Conservation (phyloP, 2,797 vertebrate genomes). For the Zenarchopterus dispar region DNA sequence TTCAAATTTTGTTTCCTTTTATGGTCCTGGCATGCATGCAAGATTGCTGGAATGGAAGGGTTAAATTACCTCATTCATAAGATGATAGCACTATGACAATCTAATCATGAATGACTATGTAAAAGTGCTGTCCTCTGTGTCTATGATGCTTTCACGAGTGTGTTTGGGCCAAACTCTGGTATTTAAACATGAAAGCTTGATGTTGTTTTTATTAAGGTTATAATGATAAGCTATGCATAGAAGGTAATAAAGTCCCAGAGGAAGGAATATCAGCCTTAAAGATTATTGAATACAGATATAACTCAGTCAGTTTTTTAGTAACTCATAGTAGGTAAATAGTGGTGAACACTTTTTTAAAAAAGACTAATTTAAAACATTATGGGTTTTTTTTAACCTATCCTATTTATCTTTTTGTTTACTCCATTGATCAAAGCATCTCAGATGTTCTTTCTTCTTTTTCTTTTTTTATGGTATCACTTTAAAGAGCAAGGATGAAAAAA, state of each 20-base stretch:
- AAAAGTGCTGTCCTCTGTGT: too few relatives aligned
- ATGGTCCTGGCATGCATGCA: too few relatives aligned
- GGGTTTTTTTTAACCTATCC: too few relatives aligned
- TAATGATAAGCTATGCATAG: neutral
- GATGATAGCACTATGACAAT: conserved; percentile 1
- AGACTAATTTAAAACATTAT: too few relatives aligned
- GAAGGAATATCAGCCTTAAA: conserved; percentile 14
- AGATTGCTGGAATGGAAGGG: neutral
- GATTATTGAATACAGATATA: conserved; percentile 12
- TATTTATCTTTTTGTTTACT: neutral
- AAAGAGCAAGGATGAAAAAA: conserved; percentile 48
- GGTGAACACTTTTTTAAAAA: too few relatives aligned
- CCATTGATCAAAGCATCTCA: neutral
- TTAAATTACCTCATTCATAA: conserved; percentile 49
- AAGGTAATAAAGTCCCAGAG: neutral
- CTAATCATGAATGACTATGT: too few relatives aligned
- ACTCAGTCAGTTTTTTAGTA: neutral
- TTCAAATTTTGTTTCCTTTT: neutral
- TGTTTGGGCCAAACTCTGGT: too few relatives aligned
- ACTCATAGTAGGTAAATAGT: too few relatives aligned
- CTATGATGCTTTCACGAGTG: too few relatives aligned
- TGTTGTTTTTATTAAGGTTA: too few relatives aligned
- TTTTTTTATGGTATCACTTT: conserved; percentile 53
- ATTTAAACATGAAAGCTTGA: conserved; percentile 16
- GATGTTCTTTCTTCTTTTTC: neutral